Evolutionary conservation across 2,113 vertebrate species (phyloP).

Genomic region (Ageneiosus marmoratus): DNA sequence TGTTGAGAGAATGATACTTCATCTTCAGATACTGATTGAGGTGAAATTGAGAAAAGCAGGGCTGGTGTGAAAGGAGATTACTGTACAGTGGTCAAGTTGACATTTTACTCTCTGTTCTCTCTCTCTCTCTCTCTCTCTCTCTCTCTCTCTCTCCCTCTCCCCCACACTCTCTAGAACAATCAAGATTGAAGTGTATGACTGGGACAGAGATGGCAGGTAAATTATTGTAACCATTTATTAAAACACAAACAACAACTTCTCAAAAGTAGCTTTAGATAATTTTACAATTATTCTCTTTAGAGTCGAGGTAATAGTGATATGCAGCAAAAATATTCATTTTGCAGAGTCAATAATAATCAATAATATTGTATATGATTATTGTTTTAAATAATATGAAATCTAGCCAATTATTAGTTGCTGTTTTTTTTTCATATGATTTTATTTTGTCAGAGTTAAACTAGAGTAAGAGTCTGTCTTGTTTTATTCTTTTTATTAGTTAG

Average conservation of each 20-base stretch:
- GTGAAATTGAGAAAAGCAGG: background rate
- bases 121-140: background rate
- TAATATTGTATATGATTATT: background rate
- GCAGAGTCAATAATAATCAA: background rate
- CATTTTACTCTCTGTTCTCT: background rate
- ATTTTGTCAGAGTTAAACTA: background rate
- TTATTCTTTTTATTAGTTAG: background rate
- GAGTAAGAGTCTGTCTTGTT: background rate
- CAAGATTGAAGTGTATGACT: conserved; percentile 92
- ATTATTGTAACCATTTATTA: background rate
- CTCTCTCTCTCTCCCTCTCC: background rate
- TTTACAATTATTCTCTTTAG: background rate
- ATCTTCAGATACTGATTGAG: conserved; percentile 24
- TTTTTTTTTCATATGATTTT: background rate
- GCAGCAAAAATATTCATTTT: background rate
- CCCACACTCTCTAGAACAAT: conserved; percentile 78
- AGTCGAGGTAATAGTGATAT: background rate
- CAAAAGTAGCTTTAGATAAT: background rate
- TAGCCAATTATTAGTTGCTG: background rate
- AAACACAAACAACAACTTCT: background rate
- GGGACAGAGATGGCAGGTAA: conserved; percentile 94
- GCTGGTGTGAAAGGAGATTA: conserved; percentile 27
- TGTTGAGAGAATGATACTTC: conserved; percentile 25
- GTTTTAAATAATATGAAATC: background rate
- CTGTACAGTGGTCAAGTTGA: conserved; percentile 11